Evolutionary conservation across 2,113 vertebrate genomes (phyloP), one percentile per base, ranked within the genome.

Genomic region (Pyrgilauda ruficollis): DNA sequence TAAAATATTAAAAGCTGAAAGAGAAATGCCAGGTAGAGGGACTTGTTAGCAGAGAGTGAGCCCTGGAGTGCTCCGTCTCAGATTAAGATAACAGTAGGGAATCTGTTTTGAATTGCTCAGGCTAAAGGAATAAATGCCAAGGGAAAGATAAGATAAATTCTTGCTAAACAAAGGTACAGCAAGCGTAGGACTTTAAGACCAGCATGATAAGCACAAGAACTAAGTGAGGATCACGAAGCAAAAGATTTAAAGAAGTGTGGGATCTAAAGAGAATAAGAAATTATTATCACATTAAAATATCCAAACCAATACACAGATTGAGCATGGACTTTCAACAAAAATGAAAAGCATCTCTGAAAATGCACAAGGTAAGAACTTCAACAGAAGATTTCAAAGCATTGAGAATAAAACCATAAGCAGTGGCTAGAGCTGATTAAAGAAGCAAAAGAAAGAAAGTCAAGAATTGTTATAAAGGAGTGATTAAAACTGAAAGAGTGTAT

Each of bases 71-170:
- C 15, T 97, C 53, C 50, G 72, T 95, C 58, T 84, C 82, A 95
- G 82, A 94, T 93, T 92, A 92, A 97, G 83, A 86, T 77, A 93
- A 44, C 31, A 49, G 35, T 26, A 59, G 53, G 62, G 80, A 89
- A 93, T 90, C 44, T 88, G 59, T 69, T 90, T 91, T 92, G 79
- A 95, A 95, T 80, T 90, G 37, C 76, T 94, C n/a, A 82, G 46
- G 28, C 44, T 81, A 46, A 68, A 91, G 28, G 19, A 77, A 59
- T 74, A 94, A 90, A 92, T 90, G 61, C 39, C n/a, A 74, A 20
- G 24, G 79, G 52, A 84, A 93, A 68, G 44, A 90, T 88, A 85
- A 94, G 79, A 83, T 77, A 79, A 90, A 91, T 87, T 94, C 53
- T 64, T 83, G 47, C 41, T 92, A 72, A 94, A 92, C 68, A 94